phyloP scores from a whole-genome alignment of 2,113 vertebrate genomes.

The Seriola dumerili region DNA sequence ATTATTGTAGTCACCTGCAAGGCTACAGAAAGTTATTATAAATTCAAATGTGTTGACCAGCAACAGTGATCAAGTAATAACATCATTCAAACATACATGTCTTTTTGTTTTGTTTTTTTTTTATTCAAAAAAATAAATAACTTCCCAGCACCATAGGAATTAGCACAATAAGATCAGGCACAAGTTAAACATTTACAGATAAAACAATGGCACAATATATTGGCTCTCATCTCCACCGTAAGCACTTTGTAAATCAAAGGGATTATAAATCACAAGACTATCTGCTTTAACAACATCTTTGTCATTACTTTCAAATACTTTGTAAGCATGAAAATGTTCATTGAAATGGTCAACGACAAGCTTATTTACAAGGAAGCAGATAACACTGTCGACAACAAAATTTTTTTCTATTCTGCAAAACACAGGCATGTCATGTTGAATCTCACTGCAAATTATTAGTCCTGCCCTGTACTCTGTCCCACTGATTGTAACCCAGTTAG shows the following conservation, averaged over 20 bases:
- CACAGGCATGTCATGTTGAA: conserved; percentile 15
- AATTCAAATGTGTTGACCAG: too few species aligned
- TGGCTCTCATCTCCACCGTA: conserved; percentile 27
- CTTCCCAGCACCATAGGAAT: too few species aligned
- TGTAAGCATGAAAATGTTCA: conserved; percentile 15
- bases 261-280: conserved; percentile 1
- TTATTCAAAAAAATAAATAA: too few species aligned
- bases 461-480: conserved; percentile 4
- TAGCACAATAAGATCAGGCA: too few species aligned
- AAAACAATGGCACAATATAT: conserved; percentile 21
- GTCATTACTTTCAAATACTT: conserved; percentile 26
- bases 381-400: not conserved
- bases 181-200: too few species aligned
- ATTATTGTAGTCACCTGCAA: too few species aligned
- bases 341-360: conserved; percentile 28
- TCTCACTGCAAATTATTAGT: conserved; percentile 2
- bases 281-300: conserved; percentile 35
- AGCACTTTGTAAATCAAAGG: conserved; percentile 14
- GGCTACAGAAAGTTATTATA: too few species aligned
- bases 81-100: too few species aligned
- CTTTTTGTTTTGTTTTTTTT: too few species aligned
- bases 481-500: conserved; percentile 15
- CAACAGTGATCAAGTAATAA: too few species aligned
- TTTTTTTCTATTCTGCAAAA: conserved; percentile 13
- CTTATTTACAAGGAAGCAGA: not conserved